Conservation (phyloP, 2,888 invertebrate genomes). For the Rambutsinella grinnellia region DNA sequence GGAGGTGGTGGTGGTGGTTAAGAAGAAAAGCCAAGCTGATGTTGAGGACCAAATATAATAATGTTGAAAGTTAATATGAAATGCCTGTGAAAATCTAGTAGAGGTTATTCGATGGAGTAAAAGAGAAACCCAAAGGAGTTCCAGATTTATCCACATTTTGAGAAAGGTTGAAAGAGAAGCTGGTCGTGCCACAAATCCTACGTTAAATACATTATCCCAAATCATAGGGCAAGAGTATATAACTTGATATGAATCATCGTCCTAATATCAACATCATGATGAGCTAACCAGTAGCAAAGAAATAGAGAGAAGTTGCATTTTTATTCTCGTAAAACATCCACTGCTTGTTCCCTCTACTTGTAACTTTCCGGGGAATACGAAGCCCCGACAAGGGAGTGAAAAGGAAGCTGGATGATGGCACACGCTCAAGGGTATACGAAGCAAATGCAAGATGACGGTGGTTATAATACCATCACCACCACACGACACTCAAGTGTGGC, state of each 20-base stretch:
- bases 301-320: background rate
- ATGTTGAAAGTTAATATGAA: background rate
- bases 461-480: constrained; percentile 27
- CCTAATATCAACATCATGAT: constrained; percentile 1
- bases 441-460: constrained; percentile 30
- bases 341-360: constrained; percentile 26
- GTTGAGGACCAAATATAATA: background rate
- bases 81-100: no score
- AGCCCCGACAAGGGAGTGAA: constrained; percentile 40
- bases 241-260: constrained; percentile 13
- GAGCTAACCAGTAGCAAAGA: background rate
- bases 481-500: constrained; percentile 18
- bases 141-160: constrained; percentile 51
- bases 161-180: background rate
- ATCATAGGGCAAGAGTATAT: background rate
- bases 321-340: constrained; percentile 8
- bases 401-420: constrained; percentile 42
- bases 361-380: constrained; percentile 37
- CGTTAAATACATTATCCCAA: no score
- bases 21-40: no score
- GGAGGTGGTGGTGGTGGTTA: constrained; percentile 15
- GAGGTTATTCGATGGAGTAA: constrained; percentile 7
- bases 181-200: no score
- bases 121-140: constrained; percentile 39
- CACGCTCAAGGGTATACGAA: constrained; percentile 49